Conservation (phyloP, 2,888 invertebrate genomes). For the Limnephilus marmoratus region DNA sequence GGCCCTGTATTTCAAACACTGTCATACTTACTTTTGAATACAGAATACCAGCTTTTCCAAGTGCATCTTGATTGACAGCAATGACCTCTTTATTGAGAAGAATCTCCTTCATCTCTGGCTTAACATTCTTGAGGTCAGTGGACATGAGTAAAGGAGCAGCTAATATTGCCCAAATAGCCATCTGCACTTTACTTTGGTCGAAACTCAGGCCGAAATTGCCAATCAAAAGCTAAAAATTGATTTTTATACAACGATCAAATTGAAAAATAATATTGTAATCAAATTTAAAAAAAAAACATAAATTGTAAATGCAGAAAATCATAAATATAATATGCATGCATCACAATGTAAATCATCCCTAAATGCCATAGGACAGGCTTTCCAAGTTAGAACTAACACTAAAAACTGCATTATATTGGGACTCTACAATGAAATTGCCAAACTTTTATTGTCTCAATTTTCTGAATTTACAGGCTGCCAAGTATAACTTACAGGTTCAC, state of each 20-base stretch:
- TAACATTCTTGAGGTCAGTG: slow-evolving; percentile 80
- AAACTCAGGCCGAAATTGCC: slow-evolving; percentile 81
- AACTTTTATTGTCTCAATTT: no score
- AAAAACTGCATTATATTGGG: no score
- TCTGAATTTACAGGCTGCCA: no score
- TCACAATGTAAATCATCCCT: no score
- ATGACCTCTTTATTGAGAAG: slow-evolving; percentile 79
- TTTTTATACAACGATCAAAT: not conserved
- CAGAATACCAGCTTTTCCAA: slow-evolving; percentile 70
- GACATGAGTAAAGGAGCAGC: slow-evolving; percentile 86
- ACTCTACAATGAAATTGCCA: no score
- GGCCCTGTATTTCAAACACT: not conserved
- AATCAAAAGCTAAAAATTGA: slow-evolving; percentile 75
- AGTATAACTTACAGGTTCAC: no score
- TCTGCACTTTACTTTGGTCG: slow-evolving; percentile 83
- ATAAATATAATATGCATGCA: no score
- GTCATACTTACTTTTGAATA: slow-evolving; percentile 38
- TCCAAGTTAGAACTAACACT: no score
- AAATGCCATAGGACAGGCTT: no score
- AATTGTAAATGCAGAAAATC: no score
- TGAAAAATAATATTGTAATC: not conserved
- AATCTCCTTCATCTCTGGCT: slow-evolving; percentile 78
- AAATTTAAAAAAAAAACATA: not conserved
- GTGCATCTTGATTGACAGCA: slow-evolving; percentile 76
- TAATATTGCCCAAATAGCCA: slow-evolving; percentile 86